Base-by-base conservation (phyloP, 2,888 invertebrate genomes). In the Antitype chi region DNA sequence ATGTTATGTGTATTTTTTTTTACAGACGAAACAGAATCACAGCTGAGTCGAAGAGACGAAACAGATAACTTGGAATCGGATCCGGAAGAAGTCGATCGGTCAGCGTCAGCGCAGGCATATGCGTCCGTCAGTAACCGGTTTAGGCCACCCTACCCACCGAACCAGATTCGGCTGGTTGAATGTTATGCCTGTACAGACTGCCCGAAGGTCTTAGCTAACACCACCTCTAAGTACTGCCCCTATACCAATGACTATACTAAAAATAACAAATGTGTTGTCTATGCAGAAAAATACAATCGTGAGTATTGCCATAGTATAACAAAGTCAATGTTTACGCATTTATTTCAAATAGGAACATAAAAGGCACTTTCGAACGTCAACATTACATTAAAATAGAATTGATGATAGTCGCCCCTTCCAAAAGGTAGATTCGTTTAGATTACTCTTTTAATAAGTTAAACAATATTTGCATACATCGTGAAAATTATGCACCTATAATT, bases 111-210 rank as follows among this genome's bases (percentile, higher is more conserved):
- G 1, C 82, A 86, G 32, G 85, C 43, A 11, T 76, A 81, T 60
- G 74, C 69, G 0, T 49, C 80, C 0, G 53, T 68, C 23, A 78
- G 11, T 28, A 86, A 55, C 69, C 59, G 73, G 17, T 59, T 66
- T 9, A 71, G 43, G 32, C 69, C 76, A 13, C 15, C 57, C 13
- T 70, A 72, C 43, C 13, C 25, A 23, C 52, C 63, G 0, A 53
- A 62, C 49, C 57, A 74, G 17, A 32, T 84, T 4, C 63, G 62
- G 1, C 43, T 81, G 32, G 84, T 87, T 1, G 89, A 91, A 59
- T 96, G 96, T 79, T 92, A 91, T 82, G 81, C 90, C 7, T 96
- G 96, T 81, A 90, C 90, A 0, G 93, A 94, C 80, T 96, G 96
- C 57, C 91, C 91, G 0, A 71, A 78, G 0, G 85, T 91, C 2